phyloP scores from a whole-genome alignment of 2,888 invertebrate species.

The Lobophora halterata region DNA sequence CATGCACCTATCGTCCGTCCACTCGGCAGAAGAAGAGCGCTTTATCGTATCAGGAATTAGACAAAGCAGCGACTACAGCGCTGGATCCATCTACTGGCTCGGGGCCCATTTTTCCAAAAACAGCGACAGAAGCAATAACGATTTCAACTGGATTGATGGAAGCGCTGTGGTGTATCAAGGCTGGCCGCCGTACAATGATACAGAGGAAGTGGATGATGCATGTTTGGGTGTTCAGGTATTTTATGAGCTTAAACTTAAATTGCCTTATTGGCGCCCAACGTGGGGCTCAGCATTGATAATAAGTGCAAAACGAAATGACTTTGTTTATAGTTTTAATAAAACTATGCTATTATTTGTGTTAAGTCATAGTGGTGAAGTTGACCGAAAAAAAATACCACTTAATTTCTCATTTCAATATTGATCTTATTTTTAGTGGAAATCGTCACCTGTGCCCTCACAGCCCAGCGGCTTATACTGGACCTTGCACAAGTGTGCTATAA shows the following conservation, averaged over 20 bases:
- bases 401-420: no score
- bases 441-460: constrained; percentile 82
- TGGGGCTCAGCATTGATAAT: not conserved
- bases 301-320: not conserved
- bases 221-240: constrained; percentile 69
- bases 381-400: no score
- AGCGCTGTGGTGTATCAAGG: constrained; percentile 82
- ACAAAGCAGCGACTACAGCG: constrained; percentile 85
- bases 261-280: constrained; percentile 9
- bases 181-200: constrained; percentile 82
- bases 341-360: no score
- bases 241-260: not conserved
- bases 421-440: constrained; percentile 85
- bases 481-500: constrained; percentile 81
- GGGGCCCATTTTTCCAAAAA: constrained; percentile 73
- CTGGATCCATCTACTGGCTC: constrained; percentile 87
- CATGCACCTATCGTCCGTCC: constrained; percentile 85
- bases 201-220: constrained; percentile 53
- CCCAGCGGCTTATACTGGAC: constrained; percentile 88
- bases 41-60: constrained; percentile 86
- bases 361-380: no score
- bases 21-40: constrained; percentile 84
- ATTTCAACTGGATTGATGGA: constrained; percentile 84
- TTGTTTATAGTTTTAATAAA: no score
- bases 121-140: constrained; percentile 29